Conservation (phyloP, 2,797 vertebrate genomes). For the Podarcis lilfordi region DNA sequence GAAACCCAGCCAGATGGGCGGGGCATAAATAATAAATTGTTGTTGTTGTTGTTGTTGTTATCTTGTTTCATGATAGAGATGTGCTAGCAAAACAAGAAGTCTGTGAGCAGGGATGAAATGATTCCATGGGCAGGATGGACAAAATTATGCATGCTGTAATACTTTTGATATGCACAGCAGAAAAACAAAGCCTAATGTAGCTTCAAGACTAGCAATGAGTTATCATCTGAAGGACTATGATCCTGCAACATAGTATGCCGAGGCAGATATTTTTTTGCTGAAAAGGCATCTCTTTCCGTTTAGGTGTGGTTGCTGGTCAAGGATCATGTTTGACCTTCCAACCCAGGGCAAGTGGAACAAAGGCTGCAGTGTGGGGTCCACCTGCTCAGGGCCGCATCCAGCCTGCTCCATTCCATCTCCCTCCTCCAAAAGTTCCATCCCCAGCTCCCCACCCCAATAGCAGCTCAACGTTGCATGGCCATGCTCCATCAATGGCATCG, state of each 20-base stretch:
- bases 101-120: constrained; percentile 49
- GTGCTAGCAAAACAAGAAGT: constrained; percentile 40
- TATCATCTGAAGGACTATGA: constrained; percentile 7
- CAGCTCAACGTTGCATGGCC: too few species aligned
- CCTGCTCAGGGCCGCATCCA: too few species aligned
- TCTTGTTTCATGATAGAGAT: constrained; percentile 47
- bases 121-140: constrained; percentile 37
- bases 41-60: not conserved
- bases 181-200: constrained; percentile 37
- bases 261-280: constrained; percentile 23
- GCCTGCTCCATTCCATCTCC: too few species aligned
- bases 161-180: constrained; percentile 49
- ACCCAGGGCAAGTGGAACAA: not conserved
- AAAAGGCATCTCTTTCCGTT: not conserved
- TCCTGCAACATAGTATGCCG: not conserved
- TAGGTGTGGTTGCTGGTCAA: not conserved
- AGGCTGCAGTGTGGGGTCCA: too few species aligned
- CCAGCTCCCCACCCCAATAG: too few species aligned
- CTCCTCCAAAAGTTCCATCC: too few species aligned
- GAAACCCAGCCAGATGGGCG: too few species aligned
- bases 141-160: constrained; percentile 46
- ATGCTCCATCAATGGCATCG: too few species aligned
- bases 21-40: too few species aligned
- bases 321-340: not conserved
- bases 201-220: constrained; percentile 48